Conservation (phyloP, 2,113 vertebrate species). For the Psilopsiagon aymara region DNA sequence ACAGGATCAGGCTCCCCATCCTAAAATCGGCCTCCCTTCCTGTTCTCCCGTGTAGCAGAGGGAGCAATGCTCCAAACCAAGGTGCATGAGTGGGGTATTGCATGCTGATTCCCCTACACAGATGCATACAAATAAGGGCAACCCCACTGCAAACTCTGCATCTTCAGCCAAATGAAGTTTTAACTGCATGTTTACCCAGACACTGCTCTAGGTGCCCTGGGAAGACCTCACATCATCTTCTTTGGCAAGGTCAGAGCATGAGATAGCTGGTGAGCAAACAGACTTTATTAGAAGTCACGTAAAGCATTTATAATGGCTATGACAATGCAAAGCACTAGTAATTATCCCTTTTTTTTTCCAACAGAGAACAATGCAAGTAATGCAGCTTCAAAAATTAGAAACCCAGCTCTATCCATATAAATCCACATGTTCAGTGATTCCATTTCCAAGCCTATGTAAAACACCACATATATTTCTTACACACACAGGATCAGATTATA, state of each 20-base stretch:
- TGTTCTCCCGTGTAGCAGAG: accelerated
- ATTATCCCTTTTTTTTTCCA: background rate
- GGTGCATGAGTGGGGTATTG: accelerated
- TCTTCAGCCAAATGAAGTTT: slow-evolving; percentile 30
- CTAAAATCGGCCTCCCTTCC: background rate
- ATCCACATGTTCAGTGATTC: slow-evolving; percentile 7
- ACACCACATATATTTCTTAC: slow-evolving; percentile 5
- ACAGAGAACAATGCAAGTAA: background rate
- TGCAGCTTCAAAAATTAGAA: slow-evolving; percentile 15
- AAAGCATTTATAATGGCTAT: slow-evolving; percentile 36
- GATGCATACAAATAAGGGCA: background rate
- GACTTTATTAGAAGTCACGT: slow-evolving; percentile 46
- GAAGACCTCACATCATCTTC: slow-evolving; percentile 61
- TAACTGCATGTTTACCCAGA: slow-evolving; percentile 44
- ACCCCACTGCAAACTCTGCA: background rate
- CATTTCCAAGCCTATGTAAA: slow-evolving; percentile 33
- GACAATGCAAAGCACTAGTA: slow-evolving; percentile 21
- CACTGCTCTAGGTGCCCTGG: slow-evolving; percentile 33
- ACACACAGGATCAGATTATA: slow-evolving; percentile 48
- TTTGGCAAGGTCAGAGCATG: slow-evolving; percentile 52
- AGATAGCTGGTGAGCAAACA: slow-evolving; percentile 43
- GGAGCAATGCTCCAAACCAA: background rate
- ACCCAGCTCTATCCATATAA: background rate
- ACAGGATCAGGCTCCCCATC: background rate
- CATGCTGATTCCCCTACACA: background rate